Evolutionary conservation across 2,888 invertebrate genomes (phyloP).

Genomic region (Gymnocheta viridis): DNA sequence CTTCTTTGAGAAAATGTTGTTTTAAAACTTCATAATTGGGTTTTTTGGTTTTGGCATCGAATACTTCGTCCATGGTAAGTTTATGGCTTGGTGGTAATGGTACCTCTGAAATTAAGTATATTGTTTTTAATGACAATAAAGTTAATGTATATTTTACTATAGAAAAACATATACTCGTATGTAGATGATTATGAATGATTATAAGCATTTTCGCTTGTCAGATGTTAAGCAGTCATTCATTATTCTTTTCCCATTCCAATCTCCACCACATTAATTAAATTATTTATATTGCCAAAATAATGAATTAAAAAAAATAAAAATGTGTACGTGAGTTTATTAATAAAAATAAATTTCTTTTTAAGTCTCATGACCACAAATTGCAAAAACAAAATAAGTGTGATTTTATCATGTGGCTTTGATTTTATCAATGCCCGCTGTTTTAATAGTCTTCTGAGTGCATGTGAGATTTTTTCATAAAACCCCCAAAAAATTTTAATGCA

Average conservation of each 20-base stretch:
- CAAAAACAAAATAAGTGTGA: neutral
- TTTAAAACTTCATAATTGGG: conserved; percentile 98
- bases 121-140: neutral
- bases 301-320: neutral
- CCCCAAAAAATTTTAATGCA: no score
- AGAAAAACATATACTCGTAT: neutral
- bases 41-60: conserved; percentile 95
- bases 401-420: conserved; percentile 9
- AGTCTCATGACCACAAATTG: conserved; percentile 16
- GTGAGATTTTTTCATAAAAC: no score
- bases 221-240: conserved; percentile 40
- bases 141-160: neutral
- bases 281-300: conserved; percentile 19
- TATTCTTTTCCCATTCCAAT: conserved; percentile 27
- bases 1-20: conserved; percentile 99
- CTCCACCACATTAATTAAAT: conserved; percentile 34
- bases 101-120: conserved; percentile 86
- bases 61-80: conserved; percentile 97
- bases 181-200: neutral
- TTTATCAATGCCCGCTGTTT: conserved; percentile 2
- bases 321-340: conserved; percentile 7
- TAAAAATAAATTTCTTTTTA: conserved; percentile 12
- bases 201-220: neutral
- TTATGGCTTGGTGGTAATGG: conserved; percentile 99
- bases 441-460: neutral